A percentile compares a stretch with the other conserved stretches of the same genome.
These are phyloP conservation scores for Lutra lutra DNA, from an alignment of 2,797 vertebrate genomes.

Conservation along the genomic window DNA sequence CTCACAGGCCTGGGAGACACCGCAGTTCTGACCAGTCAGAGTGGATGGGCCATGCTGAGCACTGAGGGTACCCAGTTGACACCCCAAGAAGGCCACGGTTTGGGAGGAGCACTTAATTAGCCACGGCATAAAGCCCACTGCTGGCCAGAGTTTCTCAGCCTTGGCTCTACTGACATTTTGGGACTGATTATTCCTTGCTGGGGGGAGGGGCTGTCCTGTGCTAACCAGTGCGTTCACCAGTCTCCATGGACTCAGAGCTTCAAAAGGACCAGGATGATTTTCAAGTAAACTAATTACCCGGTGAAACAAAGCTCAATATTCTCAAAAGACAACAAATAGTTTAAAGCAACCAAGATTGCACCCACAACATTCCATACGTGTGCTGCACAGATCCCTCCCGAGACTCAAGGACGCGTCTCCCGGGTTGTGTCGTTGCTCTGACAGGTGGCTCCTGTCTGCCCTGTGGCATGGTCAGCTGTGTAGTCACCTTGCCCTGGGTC, in stretches of 20 bases:
- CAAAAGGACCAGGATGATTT: background rate
- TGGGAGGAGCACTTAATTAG: background rate
- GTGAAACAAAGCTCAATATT: background rate
- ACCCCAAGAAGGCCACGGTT: background rate
- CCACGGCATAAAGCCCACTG: background rate
- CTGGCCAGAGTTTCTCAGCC: background rate
- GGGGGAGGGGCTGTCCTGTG: background rate
- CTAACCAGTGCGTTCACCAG: background rate
- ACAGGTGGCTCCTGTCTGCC: background rate
- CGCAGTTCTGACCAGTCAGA: background rate
- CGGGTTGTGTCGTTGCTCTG: background rate
- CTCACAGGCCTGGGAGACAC: background rate
- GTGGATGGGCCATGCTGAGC: background rate
- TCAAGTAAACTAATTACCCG: background rate
- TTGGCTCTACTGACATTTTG: background rate
- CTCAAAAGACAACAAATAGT: background rate
- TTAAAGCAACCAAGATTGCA: background rate
- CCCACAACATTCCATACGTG: background rate
- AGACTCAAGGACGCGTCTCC: background rate
- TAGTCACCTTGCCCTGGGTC: background rate
- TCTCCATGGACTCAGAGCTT: background rate
- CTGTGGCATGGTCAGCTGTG: rapidly evolving
- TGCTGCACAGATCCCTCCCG: background rate
- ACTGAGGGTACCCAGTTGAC: rapidly evolving
- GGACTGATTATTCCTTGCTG: background rate